These are phyloP conservation scores for Dascillus cervinus DNA, from an alignment of 2,888 invertebrate genomes.

Conservation along the genomic window DNA sequence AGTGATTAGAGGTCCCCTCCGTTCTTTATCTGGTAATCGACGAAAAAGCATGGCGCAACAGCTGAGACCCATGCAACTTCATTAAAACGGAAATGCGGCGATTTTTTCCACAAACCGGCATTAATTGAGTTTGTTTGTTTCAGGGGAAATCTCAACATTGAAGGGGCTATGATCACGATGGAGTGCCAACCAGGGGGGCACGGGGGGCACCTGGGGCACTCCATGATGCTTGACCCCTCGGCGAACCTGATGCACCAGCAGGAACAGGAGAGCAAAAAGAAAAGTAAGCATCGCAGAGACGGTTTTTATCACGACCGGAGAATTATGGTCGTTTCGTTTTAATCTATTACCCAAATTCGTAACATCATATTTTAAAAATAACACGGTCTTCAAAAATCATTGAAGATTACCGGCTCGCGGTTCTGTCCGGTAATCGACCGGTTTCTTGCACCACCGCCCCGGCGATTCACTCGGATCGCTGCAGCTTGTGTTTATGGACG, in stretches of 20 bases:
- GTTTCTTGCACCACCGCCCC: slow-evolving; percentile 3
- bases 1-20: slow-evolving; percentile 16
- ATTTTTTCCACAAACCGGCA: slow-evolving; percentile 7
- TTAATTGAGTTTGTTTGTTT: slow-evolving; percentile 19
- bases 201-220: slow-evolving; percentile 44
- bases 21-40: slow-evolving; percentile 18
- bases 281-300: no score
- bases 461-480: slow-evolving; percentile 17
- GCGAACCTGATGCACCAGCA: slow-evolving; percentile 35
- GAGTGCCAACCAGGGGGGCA: slow-evolving; percentile 45
- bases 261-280: slow-evolving; percentile 39
- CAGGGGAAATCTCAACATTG: slow-evolving; percentile 36
- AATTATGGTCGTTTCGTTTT: slow-evolving; percentile 10
- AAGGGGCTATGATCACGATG: slow-evolving; percentile 45
- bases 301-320: no score
- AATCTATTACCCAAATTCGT: slow-evolving; percentile 24
- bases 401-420: slow-evolving; percentile 7
- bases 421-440: slow-evolving; percentile 6
- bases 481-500: slow-evolving; percentile 23
- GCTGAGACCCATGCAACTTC: slow-evolving; percentile 13
- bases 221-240: slow-evolving; percentile 42
- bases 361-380: slow-evolving; percentile 21
- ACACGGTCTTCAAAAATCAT: slow-evolving; percentile 14
- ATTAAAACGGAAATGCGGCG: no score
- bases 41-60: slow-evolving; percentile 16